Conservation (phyloP, 2,797 vertebrate species). For the Ispidina lecontei region DNA sequence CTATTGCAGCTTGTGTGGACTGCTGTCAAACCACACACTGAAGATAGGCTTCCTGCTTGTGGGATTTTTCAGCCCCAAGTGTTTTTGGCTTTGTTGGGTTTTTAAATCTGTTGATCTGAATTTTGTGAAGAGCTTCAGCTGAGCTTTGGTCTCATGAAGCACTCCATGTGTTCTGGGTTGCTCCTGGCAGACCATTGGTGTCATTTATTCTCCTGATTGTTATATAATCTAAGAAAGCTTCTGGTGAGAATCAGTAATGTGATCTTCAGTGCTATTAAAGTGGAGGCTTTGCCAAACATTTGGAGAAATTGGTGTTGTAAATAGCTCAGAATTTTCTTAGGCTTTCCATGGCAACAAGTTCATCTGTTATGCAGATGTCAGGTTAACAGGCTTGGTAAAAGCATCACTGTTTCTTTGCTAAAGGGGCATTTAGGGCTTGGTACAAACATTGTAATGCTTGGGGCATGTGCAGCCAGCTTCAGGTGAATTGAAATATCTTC, state of each 20-base stretch:
- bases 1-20: neutral
- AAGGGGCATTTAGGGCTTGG: neutral
- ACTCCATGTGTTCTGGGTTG: neutral
- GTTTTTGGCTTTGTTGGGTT: too few species aligned
- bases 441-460: neutral
- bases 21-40: neutral
- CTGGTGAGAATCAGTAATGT: neutral
- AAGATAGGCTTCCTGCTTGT: neutral
- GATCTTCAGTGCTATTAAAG: neutral
- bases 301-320: constrained; percentile 41
- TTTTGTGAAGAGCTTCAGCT: neutral
- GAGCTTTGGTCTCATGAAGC: neutral
- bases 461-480: neutral
- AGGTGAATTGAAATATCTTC: neutral
- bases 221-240: neutral
- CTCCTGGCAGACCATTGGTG: neutral
- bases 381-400: neutral
- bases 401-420: neutral
- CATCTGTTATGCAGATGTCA: constrained; percentile 45
- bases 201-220: neutral
- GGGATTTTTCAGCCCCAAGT: neutral
- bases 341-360: constrained; percentile 62
- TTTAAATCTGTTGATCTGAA: neutral
- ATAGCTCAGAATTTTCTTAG: constrained; percentile 28
- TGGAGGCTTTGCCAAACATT: constrained; percentile 1